Percentiles rank a stretch among this genome's conserved stretches.
Conservation (phyloP, 2,113 vertebrate genomes). For the Athene noctua region DNA sequence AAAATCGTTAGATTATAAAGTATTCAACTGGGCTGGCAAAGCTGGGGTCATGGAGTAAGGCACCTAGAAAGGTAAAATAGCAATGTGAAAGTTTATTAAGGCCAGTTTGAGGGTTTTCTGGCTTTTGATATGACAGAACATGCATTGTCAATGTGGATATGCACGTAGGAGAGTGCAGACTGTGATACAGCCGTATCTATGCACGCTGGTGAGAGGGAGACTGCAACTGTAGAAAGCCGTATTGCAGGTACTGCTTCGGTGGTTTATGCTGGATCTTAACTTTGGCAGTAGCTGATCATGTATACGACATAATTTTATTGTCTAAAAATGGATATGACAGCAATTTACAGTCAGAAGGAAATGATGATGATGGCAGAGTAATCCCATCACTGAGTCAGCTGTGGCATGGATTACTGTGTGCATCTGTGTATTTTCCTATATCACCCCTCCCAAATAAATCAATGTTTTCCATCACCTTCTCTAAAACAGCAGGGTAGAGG, state of each 20-base stretch:
- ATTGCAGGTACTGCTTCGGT: background rate
- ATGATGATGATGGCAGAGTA: background rate
- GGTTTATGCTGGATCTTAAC: background rate
- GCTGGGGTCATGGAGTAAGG: background rate
- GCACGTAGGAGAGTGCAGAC: background rate
- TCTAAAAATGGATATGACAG: background rate
- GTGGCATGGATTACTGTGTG: background rate
- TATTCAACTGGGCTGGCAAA: background rate
- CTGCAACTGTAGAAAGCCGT: background rate
- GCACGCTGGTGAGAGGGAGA: background rate
- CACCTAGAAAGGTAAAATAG: background rate
- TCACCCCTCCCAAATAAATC: background rate
- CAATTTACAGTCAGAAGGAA: background rate
- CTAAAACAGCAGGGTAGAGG: background rate
- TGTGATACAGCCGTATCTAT: background rate
- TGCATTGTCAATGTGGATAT: accelerated
- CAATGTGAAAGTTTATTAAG: background rate
- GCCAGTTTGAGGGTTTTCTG: too few relatives aligned
- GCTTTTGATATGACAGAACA: background rate
- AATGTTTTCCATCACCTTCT: background rate
- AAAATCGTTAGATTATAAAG: background rate
- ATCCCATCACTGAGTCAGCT: background rate
- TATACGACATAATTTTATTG: background rate
- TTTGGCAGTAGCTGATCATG: background rate
- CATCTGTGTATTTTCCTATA: background rate